phyloP scores from a whole-genome alignment of 2,113 vertebrate species.

The Oryzias curvinotus region DNA sequence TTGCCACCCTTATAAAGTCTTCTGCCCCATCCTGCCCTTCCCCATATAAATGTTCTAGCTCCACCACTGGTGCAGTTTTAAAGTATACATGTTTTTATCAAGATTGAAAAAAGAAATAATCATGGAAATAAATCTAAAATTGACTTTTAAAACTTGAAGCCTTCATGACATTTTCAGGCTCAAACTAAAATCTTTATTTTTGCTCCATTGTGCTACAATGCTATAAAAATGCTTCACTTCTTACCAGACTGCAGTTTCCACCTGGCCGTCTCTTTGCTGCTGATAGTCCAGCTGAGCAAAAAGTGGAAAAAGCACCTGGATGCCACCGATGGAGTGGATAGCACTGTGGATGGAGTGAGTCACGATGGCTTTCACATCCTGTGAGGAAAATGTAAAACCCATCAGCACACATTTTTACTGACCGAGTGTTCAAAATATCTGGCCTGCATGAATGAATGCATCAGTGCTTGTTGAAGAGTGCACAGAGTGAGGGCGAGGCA shows the following conservation, averaged over 20 bases:
- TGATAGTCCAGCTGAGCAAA: constrained; percentile 93
- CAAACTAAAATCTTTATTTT: constrained; percentile 1
- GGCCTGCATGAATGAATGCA: background rate
- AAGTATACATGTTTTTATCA: no score
- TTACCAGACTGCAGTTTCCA: constrained; percentile 91
- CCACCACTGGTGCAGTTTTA: no score
- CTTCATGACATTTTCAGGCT: background rate
- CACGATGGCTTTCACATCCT: constrained; percentile 97
- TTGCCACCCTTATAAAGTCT: no score
- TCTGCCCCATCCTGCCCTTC: no score
- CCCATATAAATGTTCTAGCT: no score
- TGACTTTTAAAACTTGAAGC: background rate
- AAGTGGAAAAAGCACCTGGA: constrained; percentile 96
- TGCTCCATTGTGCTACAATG: background rate
- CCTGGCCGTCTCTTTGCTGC: constrained; percentile 86
- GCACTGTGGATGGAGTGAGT: constrained; percentile 97
- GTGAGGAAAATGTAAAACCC: constrained; percentile 11
- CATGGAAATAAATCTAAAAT: background rate
- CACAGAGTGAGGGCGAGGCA: background rate
- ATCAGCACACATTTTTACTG: background rate
- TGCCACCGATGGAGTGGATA: constrained; percentile 95
- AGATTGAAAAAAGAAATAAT: background rate
- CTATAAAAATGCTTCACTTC: constrained; percentile 5
- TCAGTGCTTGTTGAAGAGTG: background rate
- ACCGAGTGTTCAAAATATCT: constrained; percentile 2